These are phyloP conservation scores for Spheniscus mendiculus DNA, from an alignment of 2,113 vertebrate species.

Conservation along the genomic window DNA sequence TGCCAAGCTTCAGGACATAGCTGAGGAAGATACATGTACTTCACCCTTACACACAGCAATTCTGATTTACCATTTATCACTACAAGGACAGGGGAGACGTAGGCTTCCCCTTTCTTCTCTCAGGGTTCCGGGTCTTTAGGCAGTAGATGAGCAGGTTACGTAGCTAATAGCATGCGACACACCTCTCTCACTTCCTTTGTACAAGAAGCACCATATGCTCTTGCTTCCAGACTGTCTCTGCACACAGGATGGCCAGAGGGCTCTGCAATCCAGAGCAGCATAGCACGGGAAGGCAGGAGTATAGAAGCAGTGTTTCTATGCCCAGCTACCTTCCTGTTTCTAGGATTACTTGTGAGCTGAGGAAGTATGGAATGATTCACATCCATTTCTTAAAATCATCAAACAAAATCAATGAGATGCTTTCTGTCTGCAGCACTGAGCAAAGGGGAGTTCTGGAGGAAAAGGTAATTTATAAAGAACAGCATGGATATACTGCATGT, in stretches of 20 bases:
- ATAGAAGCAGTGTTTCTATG: neutral
- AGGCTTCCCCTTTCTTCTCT: neutral
- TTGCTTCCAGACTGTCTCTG: neutral
- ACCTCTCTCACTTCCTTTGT: fast-evolving
- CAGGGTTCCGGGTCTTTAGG: neutral
- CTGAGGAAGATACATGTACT: neutral
- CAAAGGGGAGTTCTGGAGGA: neutral
- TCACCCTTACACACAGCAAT: neutral
- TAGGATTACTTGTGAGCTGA: neutral
- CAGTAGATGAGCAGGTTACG: neutral
- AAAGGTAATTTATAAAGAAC: neutral
- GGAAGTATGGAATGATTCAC: neutral
- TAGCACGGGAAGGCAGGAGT: neutral
- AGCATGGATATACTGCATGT: neutral
- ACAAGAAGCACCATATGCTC: neutral
- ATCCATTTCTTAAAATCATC: neutral
- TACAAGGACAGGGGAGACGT: neutral
- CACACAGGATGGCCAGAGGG: neutral
- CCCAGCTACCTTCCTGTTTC: neutral
- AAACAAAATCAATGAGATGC: neutral
- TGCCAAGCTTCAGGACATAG: neutral
- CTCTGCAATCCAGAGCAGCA: neutral
- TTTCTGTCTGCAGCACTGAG: neutral
- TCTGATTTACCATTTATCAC: neutral
- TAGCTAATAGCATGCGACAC: neutral